Percentiles rank a stretch among this genome's conserved stretches.
phyloP scores from a whole-genome alignment of 2,797 vertebrate genomes.

The Halcyon badia region DNA sequence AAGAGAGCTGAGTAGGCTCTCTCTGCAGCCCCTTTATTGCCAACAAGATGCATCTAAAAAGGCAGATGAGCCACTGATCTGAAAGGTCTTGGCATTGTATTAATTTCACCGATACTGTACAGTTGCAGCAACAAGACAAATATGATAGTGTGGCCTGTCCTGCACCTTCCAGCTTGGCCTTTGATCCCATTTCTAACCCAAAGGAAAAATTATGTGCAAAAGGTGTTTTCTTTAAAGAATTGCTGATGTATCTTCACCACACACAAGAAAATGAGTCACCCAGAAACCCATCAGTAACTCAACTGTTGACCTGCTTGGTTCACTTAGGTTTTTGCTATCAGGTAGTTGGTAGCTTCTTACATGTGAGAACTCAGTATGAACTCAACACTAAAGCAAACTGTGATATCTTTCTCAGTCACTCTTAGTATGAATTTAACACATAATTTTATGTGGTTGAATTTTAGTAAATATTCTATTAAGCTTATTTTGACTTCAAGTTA shows the following conservation, averaged over 20 bases:
- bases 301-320: neutral
- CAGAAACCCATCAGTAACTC: neutral
- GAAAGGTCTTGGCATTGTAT: neutral
- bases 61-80: neutral
- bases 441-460: neutral
- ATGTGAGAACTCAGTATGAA: neutral
- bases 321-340: neutral
- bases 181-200: neutral
- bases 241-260: neutral
- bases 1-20: neutral
- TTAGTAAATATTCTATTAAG: neutral
- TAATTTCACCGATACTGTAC: neutral
- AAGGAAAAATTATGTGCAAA: neutral
- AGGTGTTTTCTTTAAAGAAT: neutral
- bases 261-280: neutral
- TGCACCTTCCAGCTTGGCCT: neutral
- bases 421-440: neutral
- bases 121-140: neutral
- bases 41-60: neutral
- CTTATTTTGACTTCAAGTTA: neutral
- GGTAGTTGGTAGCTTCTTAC: neutral
- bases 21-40: neutral
- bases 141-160: neutral
- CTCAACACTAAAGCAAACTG: neutral
- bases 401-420: neutral